phyloP scores from a whole-genome alignment of 2,113 vertebrate species.

The Microtus pennsylvanicus region DNA sequence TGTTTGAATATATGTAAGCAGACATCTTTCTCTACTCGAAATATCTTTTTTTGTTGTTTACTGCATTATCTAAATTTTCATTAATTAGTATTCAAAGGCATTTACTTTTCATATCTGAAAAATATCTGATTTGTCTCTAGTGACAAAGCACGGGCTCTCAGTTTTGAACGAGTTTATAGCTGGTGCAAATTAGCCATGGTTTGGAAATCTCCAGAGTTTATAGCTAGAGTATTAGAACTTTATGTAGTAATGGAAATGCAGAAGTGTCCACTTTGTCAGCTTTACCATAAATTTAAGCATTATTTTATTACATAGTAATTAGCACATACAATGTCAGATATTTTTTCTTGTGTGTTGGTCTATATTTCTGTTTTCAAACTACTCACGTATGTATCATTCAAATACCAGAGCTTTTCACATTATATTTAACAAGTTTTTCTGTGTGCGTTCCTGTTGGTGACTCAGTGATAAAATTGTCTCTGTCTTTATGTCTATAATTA shows the following conservation, averaged over 20 bases:
- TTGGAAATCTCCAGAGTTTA: constrained; percentile 7
- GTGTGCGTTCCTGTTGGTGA: not conserved
- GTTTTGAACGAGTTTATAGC: not conserved
- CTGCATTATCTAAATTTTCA: not conserved
- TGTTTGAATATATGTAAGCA: constrained; percentile 22
- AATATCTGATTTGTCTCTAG: not conserved
- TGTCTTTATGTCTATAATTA: not conserved
- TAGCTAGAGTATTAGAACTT: not conserved
- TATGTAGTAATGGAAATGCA: not conserved
- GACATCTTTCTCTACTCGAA: not conserved
- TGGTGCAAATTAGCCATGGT: not conserved
- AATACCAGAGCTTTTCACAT: not conserved
- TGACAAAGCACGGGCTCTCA: not conserved
- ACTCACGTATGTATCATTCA: not conserved
- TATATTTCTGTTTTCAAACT: not conserved
- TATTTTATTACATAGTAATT: not conserved
- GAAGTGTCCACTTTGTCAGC: no score
- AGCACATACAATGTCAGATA: not conserved
- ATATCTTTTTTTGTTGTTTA: not conserved
- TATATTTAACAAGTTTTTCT: not conserved
- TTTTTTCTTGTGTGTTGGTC: not conserved
- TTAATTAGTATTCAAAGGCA: constrained; percentile 14
- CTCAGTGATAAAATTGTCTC: not conserved
- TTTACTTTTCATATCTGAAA: not conserved
- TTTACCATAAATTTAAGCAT: not conserved